Evolutionary conservation across 2,888 invertebrate genomes (phyloP).

Genomic region (Luperina testacea): DNA sequence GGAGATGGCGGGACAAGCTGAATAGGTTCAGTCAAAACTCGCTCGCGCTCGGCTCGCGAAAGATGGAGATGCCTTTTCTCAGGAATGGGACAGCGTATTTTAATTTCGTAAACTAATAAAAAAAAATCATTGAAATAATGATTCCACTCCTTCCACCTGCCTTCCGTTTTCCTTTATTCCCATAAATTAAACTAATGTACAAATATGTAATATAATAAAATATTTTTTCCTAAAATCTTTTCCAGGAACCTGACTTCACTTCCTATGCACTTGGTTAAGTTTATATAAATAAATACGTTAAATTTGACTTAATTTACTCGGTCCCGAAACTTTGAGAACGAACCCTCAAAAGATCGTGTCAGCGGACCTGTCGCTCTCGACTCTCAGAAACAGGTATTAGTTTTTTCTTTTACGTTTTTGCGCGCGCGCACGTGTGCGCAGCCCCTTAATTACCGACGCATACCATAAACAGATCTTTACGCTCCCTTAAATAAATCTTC

Average conservation of each 20-base stretch:
- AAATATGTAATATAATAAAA: no score
- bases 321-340: constrained; percentile 79
- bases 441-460: constrained; percentile 90
- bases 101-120: no score
- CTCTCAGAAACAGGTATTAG: constrained; percentile 87
- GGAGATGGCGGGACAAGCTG: neutral
- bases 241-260: neutral
- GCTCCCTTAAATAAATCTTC: constrained; percentile 90
- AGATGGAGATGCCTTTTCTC: neutral
- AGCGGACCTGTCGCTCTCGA: constrained; percentile 88
- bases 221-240: neutral
- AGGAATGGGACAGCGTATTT: neutral
- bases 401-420: constrained; percentile 88
- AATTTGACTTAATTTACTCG: neutral
- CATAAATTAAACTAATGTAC: neutral
- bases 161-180: no score
- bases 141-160: no score
- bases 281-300: neutral
- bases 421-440: constrained; percentile 88
- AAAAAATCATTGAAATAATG: neutral
- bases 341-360: constrained; percentile 82
- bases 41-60: no score
- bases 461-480: constrained; percentile 91
- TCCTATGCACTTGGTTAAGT: neutral
- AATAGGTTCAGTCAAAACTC: neutral